These are phyloP conservation scores for Drosophila atripex DNA, from an alignment of 2,888 invertebrate species.

Conservation along the genomic window DNA sequence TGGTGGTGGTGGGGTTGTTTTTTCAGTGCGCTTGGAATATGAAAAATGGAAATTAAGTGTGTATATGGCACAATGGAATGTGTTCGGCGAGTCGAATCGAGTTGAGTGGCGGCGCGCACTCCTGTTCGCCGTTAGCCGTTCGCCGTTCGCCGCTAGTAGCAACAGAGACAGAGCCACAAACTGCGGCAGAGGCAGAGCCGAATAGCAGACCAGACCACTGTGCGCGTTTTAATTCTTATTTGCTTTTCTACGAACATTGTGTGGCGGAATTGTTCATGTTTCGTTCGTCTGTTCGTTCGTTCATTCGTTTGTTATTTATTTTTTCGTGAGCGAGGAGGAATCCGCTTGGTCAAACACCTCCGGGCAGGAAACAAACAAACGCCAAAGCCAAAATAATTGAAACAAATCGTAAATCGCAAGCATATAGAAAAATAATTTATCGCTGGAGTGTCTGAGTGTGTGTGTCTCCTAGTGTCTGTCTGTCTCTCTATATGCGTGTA, in stretches of 20 bases:
- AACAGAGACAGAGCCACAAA: constrained; percentile 17
- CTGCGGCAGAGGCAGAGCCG: constrained; percentile 31
- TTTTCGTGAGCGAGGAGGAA: constrained; percentile 33
- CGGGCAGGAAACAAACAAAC: constrained; percentile 24
- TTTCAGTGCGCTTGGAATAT: constrained; percentile 69
- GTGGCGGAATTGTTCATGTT: constrained; percentile 78
- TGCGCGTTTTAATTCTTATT: constrained; percentile 77
- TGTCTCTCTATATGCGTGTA: not conserved
- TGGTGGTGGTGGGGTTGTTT: constrained; percentile 30
- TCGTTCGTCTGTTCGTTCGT: constrained; percentile 51
- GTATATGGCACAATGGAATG: constrained; percentile 80
- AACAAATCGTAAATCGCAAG: constrained; percentile 28
- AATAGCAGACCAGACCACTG: constrained; percentile 39
- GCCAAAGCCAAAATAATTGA: constrained; percentile 22
- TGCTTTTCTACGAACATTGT: constrained; percentile 77
- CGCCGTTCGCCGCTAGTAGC: constrained; percentile 36
- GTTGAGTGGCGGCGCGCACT: constrained; percentile 52
- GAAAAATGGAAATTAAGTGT: constrained; percentile 81
- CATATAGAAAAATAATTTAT: constrained; percentile 28
- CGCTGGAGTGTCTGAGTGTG: constrained; percentile 46
- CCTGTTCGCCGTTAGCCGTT: constrained; percentile 48
- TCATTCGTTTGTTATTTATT: constrained; percentile 60
- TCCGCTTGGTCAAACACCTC: constrained; percentile 16
- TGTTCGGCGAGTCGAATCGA: constrained; percentile 68
- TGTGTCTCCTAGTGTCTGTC: constrained; percentile 29